Percentiles rank a stretch among this genome's conserved stretches.
Conservation (phyloP, 2,888 invertebrate genomes). For the Troilus luridus region DNA sequence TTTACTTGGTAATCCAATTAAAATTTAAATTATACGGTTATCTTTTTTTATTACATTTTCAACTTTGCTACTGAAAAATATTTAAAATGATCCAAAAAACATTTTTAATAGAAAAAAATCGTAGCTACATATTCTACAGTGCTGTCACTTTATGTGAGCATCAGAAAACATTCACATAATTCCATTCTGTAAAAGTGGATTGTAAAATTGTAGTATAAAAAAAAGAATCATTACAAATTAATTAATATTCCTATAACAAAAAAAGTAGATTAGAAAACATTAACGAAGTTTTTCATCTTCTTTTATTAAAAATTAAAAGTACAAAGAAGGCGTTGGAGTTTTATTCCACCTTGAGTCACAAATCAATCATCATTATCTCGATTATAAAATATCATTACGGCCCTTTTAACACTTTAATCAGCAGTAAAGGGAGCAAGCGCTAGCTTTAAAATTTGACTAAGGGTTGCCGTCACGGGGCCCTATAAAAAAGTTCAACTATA, state of each 20-base stretch:
- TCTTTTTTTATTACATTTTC: no score
- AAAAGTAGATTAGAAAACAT: neutral
- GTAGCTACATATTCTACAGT: no score
- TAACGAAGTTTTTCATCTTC: neutral
- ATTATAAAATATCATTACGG: neutral
- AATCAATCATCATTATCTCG: conserved; percentile 38
- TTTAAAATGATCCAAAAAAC: no score
- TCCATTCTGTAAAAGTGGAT: no score
- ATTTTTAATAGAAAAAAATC: no score
- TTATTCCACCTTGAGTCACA: neutral
- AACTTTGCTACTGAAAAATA: no score
- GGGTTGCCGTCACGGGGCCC: neutral
- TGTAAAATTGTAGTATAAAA: neutral
- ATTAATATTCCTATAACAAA: neutral
- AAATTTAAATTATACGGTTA: no score
- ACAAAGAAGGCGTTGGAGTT: neutral
- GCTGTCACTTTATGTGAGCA: no score
- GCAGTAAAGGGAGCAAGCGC: conserved; percentile 11
- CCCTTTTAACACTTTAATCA: conserved; percentile 14
- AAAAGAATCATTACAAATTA: neutral
- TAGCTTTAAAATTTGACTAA: conserved; percentile 41
- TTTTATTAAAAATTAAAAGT: neutral
- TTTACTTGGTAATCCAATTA: no score
- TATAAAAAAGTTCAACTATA: conserved; percentile 36
- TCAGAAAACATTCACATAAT: no score